Base-by-base conservation (phyloP, 1,140 invertebrate genomes). In the Bombus vancouverensis region DNA sequence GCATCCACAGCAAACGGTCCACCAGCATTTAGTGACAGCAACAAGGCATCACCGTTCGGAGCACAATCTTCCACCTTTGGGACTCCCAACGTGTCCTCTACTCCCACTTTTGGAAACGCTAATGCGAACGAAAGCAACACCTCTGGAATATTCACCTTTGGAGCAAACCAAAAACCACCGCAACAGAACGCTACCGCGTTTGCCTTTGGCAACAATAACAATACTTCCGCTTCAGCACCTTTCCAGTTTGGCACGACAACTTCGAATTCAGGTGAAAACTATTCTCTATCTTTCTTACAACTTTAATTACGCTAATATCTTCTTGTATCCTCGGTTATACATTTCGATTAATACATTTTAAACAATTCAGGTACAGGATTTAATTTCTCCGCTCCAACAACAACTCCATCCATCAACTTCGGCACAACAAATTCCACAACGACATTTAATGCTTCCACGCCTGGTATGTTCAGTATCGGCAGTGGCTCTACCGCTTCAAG, bases 381-480 rank as follows among this genome's bases (percentile, higher is more conserved):
- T 74, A 93, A 93, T 59, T 95, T 95, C 66, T 90, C 87, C 59
- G 87, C 94, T 8, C 87, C 93, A 22, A 57, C 93, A 10, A 75
- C 88, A 12, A 85, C 86, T 3, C 89, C 92, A 37, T 73, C 83
- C 3, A 79, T 88, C 34, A 90, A 88, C 3, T 94, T 94, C 15
- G 92, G 88, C 28, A 79, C 93, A 25, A 34, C 92, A 22, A 79
- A 78, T 42, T 39, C 75, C 25, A 42, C 86, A 18, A 57, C 90
- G 25, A 83, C 89, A 0, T 95, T 95, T 39, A 92, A 87, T 37
- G 88, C 92, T 32, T 79, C 92, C 3, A 53, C 90, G 2, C 76
- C 88, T 10, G 93, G 93, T 18, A 95, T 95, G 95, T 95, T 95
- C 83, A 95, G 92, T 79, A 95, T 95, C 47, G 95, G 95, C 32